Base-by-base conservation (phyloP, 35 echinoderm and acorn worm species). In the Apostichopus californicus region DNA sequence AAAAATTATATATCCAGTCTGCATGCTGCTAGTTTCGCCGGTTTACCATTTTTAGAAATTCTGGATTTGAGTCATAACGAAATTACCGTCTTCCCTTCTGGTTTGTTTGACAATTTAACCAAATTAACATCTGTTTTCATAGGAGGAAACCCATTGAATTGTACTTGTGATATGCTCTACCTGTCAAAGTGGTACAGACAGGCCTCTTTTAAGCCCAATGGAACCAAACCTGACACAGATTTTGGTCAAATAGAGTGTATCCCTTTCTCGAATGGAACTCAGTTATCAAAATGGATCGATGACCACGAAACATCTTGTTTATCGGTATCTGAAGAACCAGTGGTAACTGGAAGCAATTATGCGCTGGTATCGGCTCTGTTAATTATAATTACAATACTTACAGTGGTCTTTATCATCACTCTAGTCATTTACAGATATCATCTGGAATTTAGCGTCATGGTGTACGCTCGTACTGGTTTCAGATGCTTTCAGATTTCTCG, bases 91-190 rank as follows among this genome's bases (percentile, higher is more conserved):
- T 5, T 94, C 13, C 87, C 77, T 21, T 9, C 52, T 5, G 88
- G 71, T 58, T n/a, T 91, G 23, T 73, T 94, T 56, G 66, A 91
- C 56, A 71, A 89, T 54, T 83, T 90, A 28, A 77, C 25, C 5
- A 78, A 73, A 12, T 34, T 90, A 18, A 18, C 12, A 88, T 73
- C 13, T 60, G 88, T 26, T 56, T 89, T 23, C 81, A 77, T 90
- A 14, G 81, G 20, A 59, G 86, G 57, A 22, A 87, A 87, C 59
- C 86, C 86, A 1, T 52, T 87, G 13, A 87, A 87, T 25, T 87
- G 86, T 52, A 63, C 86, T 56, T 93, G 92, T 63, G 86, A 88
- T 66, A 28, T 93, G 54, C 28, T 93, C 68, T 93, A 87, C 78
- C 22, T 91, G 8, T 55, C 73, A 34, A 79, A 94, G 25, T 60